These are phyloP conservation scores for Antheraea yamamai DNA, from an alignment of 2,888 invertebrate genomes.

Conservation along the genomic window DNA sequence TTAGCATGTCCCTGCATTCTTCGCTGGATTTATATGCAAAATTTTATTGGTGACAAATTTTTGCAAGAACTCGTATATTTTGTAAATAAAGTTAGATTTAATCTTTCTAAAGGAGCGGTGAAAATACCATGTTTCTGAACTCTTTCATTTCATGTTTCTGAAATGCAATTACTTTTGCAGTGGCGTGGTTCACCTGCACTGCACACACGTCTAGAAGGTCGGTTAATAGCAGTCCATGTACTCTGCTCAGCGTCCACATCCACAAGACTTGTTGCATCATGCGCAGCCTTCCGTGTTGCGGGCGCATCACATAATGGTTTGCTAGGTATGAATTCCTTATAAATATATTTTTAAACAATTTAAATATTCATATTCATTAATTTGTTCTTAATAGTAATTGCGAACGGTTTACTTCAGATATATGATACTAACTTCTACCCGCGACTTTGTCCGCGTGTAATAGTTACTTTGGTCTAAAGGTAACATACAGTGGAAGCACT, in stretches of 20 bases:
- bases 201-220: constrained; percentile 88
- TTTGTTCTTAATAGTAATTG: background rate
- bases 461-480: too few relatives aligned
- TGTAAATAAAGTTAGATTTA: constrained; percentile 44
- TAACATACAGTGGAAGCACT: too few relatives aligned
- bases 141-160: background rate
- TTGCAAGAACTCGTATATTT: constrained; percentile 20
- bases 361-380: background rate
- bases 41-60: constrained; percentile 11
- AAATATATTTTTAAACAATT: background rate
- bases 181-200: constrained; percentile 92
- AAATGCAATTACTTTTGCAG: constrained; percentile 67
- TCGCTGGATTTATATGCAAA: constrained; percentile 38
- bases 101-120: constrained; percentile 41
- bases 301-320: constrained; percentile 85
- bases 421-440: background rate
- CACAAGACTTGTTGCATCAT: constrained; percentile 87
- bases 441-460: too few relatives aligned
- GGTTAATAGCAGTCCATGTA: constrained; percentile 89
- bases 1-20: constrained; percentile 30
- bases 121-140: background rate
- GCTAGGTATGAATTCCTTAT: constrained; percentile 52
- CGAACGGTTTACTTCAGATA: background rate
- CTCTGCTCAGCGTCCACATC: constrained; percentile 86
- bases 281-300: constrained; percentile 91